These are phyloP conservation scores for Polymixis flavicincta DNA, from an alignment of 2,888 invertebrate genomes.

Conservation along the genomic window DNA sequence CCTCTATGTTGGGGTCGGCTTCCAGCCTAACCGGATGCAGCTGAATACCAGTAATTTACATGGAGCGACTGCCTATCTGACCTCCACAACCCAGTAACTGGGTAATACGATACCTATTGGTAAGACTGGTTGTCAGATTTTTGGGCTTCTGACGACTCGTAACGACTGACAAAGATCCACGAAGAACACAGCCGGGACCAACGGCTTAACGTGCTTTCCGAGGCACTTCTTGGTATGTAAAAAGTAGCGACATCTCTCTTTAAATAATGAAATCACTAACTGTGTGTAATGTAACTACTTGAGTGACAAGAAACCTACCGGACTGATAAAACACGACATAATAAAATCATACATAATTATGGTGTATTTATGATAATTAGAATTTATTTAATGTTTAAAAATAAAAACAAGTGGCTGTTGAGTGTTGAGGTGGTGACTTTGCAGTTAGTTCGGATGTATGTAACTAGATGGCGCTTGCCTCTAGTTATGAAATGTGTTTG, in stretches of 20 bases:
- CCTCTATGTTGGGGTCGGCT: no score
- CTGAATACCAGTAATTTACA: no score
- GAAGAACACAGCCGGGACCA: no score
- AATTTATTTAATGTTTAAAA: neutral
- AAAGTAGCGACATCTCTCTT: constrained; percentile 46
- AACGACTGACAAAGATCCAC: no score
- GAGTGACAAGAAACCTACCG: neutral
- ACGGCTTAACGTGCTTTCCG: no score
- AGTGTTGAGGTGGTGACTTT: neutral
- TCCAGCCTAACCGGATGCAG: no score
- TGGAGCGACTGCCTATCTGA: no score
- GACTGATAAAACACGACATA: neutral
- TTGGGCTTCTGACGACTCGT: no score
- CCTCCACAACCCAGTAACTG: no score
- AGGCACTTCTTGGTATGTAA: no score
- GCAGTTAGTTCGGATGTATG: neutral
- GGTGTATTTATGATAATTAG: neutral
- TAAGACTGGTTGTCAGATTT: no score
- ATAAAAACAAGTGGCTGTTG: neutral
- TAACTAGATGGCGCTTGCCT: constrained; percentile 40
- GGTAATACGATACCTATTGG: no score
- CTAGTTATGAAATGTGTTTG: constrained; percentile 8
- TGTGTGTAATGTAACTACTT: neutral
- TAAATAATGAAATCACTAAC: neutral
- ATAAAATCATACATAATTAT: neutral